Percentiles rank a stretch among this genome's conserved stretches.
These are phyloP conservation scores for Eulacestoma nigropectus DNA, from an alignment of 2,113 vertebrate genomes.

Conservation along the genomic window DNA sequence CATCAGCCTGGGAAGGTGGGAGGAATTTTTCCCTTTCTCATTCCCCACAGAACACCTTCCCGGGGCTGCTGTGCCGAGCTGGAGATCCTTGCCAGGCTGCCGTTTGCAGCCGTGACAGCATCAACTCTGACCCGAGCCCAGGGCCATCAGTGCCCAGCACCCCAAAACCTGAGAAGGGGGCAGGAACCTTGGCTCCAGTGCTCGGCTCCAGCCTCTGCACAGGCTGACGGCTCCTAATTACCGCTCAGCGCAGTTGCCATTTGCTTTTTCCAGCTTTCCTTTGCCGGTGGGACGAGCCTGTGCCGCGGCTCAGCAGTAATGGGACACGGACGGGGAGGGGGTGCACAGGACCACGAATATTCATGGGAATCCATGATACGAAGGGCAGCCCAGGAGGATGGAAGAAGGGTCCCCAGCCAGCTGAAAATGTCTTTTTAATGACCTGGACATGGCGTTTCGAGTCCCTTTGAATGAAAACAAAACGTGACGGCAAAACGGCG, in stretches of 20 bases:
- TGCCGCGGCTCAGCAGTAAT: background rate
- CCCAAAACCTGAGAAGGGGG: background rate
- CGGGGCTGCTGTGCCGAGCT: background rate
- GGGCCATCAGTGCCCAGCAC: background rate
- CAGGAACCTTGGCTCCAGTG: background rate
- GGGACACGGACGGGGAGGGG: rapidly evolving
- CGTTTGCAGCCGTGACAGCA: background rate
- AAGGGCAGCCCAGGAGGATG: background rate
- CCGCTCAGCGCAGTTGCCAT: background rate
- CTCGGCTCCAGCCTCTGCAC: background rate
- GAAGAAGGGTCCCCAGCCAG: background rate
- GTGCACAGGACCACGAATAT: background rate
- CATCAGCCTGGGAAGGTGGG: background rate
- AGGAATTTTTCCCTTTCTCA: background rate
- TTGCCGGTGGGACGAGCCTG: background rate
- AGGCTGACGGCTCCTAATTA: background rate
- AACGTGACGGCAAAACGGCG: background rate
- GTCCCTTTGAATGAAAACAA: background rate
- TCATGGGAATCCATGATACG: too few species aligned
- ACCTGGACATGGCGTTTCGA: background rate
- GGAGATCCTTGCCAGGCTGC: background rate
- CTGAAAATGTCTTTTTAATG: slow-evolving; percentile 60
- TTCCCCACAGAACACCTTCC: background rate
- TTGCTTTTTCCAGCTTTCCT: background rate
- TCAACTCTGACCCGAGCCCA: background rate